Base-by-base conservation (phyloP, 2,113 vertebrate genomes). In the Rana temporaria region DNA sequence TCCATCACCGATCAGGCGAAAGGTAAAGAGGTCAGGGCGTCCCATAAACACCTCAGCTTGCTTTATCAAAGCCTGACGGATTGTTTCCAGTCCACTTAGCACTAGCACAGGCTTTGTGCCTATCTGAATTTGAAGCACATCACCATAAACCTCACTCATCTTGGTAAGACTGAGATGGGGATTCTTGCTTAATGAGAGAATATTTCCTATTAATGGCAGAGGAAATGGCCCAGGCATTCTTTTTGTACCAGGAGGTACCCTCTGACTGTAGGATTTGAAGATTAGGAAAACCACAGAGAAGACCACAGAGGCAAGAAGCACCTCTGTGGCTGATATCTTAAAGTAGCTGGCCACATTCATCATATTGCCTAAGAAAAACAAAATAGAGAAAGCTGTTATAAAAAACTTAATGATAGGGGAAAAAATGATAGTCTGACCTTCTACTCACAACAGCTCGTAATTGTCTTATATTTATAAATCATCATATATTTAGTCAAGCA, bases 41-140 rank as follows among this genome's bases (percentile, higher is more conserved):
- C 96, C 95, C 1, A 95, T 85, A 82, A 99, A 99, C 1, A 96
- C 96, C 0, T 98, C 95, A 0, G 92, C 96, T 85, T 98, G 95
- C 79, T 88, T 93, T 86, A 97, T 86, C 64, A 98, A 92, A 1
- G 97, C 97, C 85, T 96, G 96, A 4, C 73, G 87, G 57, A 98
- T 84, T 18, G 91, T 95, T 12, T 97, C 93, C 26, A 78, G 85
- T 57, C 96, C 93, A 0, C 94, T 95, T 72, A 99, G 89, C 82
- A 99, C 96, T n/a, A 98, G 86, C 19, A 99, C 95, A 0, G 96
- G 95, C 0, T 93, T 94, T 60, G 78, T 91, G 82, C 97, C 97
- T 0, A 99, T 95, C 80, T 89, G 93, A 68, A 99, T 88, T 91
- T 96, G 91, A 87, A 95, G 90, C 62, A 99, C 88, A 0, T 95